Evolutionary conservation across 2,113 vertebrate genomes (phyloP), one percentile per base, ranked within the genome.

Genomic region (Piaya cayana): DNA sequence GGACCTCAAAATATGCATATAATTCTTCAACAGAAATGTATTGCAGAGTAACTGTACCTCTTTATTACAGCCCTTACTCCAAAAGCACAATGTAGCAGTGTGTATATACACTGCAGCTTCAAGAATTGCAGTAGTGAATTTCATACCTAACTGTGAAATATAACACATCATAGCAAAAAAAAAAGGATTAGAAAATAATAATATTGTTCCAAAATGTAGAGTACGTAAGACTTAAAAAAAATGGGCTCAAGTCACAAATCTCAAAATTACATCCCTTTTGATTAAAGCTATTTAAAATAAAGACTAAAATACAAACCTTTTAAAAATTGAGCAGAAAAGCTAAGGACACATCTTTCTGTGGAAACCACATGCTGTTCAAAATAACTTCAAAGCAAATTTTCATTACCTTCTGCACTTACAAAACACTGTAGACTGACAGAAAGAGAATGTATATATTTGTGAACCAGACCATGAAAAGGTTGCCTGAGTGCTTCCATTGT

Each of bases 381-480:
- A 71, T 53, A 56, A 36, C 16, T 52, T 93, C 56, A 90, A 93
- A 93, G 63, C 75, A 74, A 96, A 93, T n/a, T 52, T 18, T 58
- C 91, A 93, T 93, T 93, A 86, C 43, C 29, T 67, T 82, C 77
- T 82, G 32, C 11, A 26, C 34, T 93, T 76, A 59, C n/a, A 84
- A 62, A 95, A 78, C 75, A 91, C 7, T 65, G 42, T 23, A 72
- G 22, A 55, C 21, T 43, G 49, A 9, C 49, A 93, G 32, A 86
- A 90, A 72, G 11, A 27, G 42, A 88, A 92, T 25, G 32, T 43
- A 8, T 8, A 36, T 26, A 16, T 49, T 63, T 59, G 53, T 67
- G 53, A 59, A 75, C 37, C 21, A 36, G 19, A 59, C 58, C 36
- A 65, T 20, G 26, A 26, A 90, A 86, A 93, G 36, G 37, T 34